These are phyloP conservation scores for Erithacus rubecula DNA, from an alignment of 2,797 vertebrate genomes.

Conservation along the genomic window DNA sequence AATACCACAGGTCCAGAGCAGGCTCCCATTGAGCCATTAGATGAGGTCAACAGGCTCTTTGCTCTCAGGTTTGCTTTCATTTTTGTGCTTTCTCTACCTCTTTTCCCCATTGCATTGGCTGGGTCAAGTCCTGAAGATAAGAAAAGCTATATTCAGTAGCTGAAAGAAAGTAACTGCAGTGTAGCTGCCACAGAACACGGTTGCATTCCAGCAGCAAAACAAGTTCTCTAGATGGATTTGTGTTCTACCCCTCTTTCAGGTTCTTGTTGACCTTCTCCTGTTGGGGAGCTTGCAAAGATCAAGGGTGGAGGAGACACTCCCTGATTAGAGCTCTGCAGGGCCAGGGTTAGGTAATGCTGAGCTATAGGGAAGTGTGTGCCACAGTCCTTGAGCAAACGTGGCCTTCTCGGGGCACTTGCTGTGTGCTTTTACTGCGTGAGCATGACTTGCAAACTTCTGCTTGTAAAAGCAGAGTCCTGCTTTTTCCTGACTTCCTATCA, in stretches of 20 bases:
- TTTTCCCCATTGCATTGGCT: not conserved
- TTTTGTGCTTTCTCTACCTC: not conserved
- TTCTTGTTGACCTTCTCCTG: not conserved
- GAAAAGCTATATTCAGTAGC: not conserved
- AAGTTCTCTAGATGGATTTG: not conserved
- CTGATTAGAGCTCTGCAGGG: not conserved
- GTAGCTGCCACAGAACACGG: not conserved
- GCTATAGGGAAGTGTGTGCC: not conserved
- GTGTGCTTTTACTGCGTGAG: not conserved
- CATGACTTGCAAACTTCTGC: conserved; percentile 21
- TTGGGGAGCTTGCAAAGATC: not conserved
- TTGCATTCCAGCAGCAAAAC: not conserved
- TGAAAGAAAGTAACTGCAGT: not conserved
- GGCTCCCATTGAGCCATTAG: not conserved
- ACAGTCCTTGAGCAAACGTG: not conserved
- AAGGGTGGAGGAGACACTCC: not conserved
- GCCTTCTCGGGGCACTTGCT: not conserved
- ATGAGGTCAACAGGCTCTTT: not conserved
- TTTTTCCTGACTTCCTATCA: not conserved
- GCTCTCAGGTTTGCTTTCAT: not conserved
- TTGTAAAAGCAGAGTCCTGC: conserved; percentile 4
- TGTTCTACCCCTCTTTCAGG: not conserved
- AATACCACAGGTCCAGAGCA: not conserved
- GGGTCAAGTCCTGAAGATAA: not conserved
- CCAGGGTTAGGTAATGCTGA: not conserved